phyloP scores from a whole-genome alignment of 2,113 vertebrate genomes.

The Telmatochromis brichardi region DNA sequence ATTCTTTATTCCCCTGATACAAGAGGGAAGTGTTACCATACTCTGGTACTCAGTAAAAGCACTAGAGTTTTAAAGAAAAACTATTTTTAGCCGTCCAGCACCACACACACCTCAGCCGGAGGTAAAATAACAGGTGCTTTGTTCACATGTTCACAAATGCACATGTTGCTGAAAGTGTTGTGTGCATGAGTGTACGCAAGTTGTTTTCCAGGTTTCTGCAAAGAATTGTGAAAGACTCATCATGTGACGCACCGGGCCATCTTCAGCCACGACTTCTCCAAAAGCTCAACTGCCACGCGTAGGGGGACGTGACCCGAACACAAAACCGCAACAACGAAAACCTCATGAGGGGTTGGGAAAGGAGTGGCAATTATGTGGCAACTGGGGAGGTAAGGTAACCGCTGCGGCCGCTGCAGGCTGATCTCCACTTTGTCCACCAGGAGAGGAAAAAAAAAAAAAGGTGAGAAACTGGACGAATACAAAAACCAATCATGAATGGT shows the following conservation, averaged over 20 bases:
- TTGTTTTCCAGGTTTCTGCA: slow-evolving; percentile 47
- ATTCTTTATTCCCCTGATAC: background rate
- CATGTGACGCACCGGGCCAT: slow-evolving; percentile 49
- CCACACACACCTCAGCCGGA: background rate
- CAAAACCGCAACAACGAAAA: slow-evolving; percentile 36
- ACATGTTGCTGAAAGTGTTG: background rate
- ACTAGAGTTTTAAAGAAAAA: background rate
- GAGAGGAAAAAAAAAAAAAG: background rate
- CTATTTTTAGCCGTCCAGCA: background rate
- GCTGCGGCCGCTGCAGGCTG: background rate
- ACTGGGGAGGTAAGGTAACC: slow-evolving; percentile 38
- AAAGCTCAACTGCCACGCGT: slow-evolving; percentile 55
- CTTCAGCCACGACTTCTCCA: slow-evolving; percentile 71
- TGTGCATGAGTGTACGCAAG: background rate
- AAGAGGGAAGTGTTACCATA: background rate
- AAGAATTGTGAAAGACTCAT: slow-evolving; percentile 50
- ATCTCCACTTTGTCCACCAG: background rate
- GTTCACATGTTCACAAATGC: background rate
- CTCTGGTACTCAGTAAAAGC: background rate
- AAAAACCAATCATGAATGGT: background rate
- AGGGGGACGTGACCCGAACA: background rate
- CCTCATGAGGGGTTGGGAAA: slow-evolving; percentile 44
- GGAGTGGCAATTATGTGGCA: slow-evolving; percentile 55
- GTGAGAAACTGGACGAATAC: background rate
- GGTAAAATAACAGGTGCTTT: background rate